Evolutionary conservation across 2,113 vertebrate species (phyloP), one percentile per base, ranked within the genome.

Genomic region (Trinectes maculatus): DNA sequence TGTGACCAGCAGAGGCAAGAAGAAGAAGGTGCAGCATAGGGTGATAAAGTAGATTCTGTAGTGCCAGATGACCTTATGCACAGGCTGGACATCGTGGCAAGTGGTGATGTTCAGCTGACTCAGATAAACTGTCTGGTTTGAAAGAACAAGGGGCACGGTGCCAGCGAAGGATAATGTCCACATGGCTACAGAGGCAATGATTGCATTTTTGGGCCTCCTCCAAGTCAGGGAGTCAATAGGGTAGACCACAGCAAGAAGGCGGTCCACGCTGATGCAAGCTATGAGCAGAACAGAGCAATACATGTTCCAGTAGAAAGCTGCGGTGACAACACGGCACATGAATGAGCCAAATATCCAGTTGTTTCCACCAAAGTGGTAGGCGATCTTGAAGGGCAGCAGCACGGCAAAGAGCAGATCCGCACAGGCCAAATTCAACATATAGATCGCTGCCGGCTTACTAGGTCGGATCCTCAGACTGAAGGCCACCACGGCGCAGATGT

Each of bases 281-380:
- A 97, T 96, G 51, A 99, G 89, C 78, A 98, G 92, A 63, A 99
- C 53, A 0, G 96, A 98, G 68, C 95, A 95, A 22, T 98, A 97
- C 96, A 99, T 99, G 89, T 99, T 98, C 77, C 95, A 94, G 82
- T 98, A 97, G 61, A 97, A 98, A 0, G 94, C 93, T 0, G 94
- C 94, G 0, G 96, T 98, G 82, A 96, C 79, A 1, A 96, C 71
- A 5, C 92, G 89, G 74, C 98, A 99, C 93, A 94, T 85, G 0
- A 71, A 4, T 0, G 90, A 28, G 1, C 96, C 96, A 46, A 96
- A 97, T 0, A 19, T 19, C 98, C 98, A 99, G 71, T 98, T 3
- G 0, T 95, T 97, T 54, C 97, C 95, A 0, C 78, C 85, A 21
- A 95, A 97, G 86, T 97, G 95, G 68, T 99, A 98, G 43, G 67